A percentile compares a stretch with the other conserved stretches of the same genome.
Evolutionary conservation across 2,888 invertebrate genomes (phyloP).

Genomic region (Lithosia quadra): DNA sequence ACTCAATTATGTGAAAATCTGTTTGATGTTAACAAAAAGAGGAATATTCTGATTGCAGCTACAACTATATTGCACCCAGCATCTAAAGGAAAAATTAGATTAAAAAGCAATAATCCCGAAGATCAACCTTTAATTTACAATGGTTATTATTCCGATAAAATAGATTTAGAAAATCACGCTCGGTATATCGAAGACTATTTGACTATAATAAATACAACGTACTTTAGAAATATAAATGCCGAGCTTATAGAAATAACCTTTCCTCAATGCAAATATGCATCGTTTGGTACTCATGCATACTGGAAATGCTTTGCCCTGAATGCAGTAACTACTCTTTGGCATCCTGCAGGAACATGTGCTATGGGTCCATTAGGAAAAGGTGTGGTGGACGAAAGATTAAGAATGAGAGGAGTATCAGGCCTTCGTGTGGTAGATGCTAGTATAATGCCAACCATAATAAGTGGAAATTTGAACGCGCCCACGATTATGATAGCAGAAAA

Average conservation of each 20-base stretch:
- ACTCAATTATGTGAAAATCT: slow-evolving; percentile 54
- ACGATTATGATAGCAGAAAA: slow-evolving; percentile 88
- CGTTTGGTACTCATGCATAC: slow-evolving; percentile 61
- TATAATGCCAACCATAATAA: slow-evolving; percentile 86
- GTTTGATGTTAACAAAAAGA: slow-evolving; percentile 40
- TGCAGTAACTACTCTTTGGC: slow-evolving; percentile 58
- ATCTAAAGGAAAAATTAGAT: slow-evolving; percentile 60
- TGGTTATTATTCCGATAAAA: slow-evolving; percentile 57
- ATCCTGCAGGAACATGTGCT: slow-evolving; percentile 57
- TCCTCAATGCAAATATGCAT: slow-evolving; percentile 50
- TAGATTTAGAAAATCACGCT: slow-evolving; percentile 55
- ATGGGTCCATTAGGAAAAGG: slow-evolving; percentile 51
- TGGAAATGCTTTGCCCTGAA: slow-evolving; percentile 69
- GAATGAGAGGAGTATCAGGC: slow-evolving; percentile 82
- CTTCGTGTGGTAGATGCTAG: slow-evolving; percentile 88
- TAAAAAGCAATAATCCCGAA: slow-evolving; percentile 58
- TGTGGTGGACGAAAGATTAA: slow-evolving; percentile 61
- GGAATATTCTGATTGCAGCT: slow-evolving; percentile 50
- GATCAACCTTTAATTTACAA: slow-evolving; percentile 54
- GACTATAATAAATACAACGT: slow-evolving; percentile 52
- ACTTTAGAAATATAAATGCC: slow-evolving; percentile 51
- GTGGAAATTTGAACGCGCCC: slow-evolving; percentile 87
- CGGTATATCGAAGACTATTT: slow-evolving; percentile 51
- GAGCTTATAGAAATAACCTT: slow-evolving; percentile 49
- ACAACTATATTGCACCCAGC: slow-evolving; percentile 59